These are phyloP conservation scores for Hoplodrina blanda DNA, from an alignment of 2,888 invertebrate genomes.

Conservation along the genomic window DNA sequence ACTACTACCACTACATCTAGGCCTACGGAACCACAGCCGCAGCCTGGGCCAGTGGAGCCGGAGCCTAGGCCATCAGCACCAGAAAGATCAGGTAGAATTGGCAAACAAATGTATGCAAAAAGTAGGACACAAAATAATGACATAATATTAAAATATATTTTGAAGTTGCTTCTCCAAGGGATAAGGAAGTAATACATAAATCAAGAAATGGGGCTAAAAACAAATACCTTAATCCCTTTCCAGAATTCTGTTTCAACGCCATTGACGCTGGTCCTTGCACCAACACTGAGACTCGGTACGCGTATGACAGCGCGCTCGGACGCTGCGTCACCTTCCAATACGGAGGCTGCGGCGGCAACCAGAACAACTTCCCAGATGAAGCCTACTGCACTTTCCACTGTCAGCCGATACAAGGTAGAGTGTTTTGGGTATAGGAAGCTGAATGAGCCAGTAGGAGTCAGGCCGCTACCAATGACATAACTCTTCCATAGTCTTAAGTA, in stretches of 20 bases:
- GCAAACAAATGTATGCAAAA: background rate
- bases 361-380: constrained; percentile 93
- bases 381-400: constrained; percentile 94
- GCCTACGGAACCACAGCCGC: constrained; percentile 33
- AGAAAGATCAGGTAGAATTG: constrained; percentile 31
- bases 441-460: background rate
- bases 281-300: constrained; percentile 91
- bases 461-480: too few species aligned
- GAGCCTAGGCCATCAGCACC: constrained; percentile 9
- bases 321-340: constrained; percentile 95
- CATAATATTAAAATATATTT: too few species aligned
- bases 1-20: constrained; percentile 80
- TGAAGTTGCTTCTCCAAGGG: background rate
- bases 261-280: constrained; percentile 93
- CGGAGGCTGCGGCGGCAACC: constrained; percentile 95
- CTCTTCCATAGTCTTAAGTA: too few species aligned
- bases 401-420: constrained; percentile 81
- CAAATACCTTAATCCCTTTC: background rate
- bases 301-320: constrained; percentile 93
- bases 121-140: too few species aligned
- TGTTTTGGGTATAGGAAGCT: background rate
- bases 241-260: constrained; percentile 93
- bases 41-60: background rate
- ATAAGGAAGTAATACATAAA: too few species aligned
- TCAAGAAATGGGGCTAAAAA: background rate